Evolutionary conservation across 2,113 vertebrate genomes (phyloP), one percentile per base, ranked within the genome.

Genomic region (Dipodomys ordii): DNA sequence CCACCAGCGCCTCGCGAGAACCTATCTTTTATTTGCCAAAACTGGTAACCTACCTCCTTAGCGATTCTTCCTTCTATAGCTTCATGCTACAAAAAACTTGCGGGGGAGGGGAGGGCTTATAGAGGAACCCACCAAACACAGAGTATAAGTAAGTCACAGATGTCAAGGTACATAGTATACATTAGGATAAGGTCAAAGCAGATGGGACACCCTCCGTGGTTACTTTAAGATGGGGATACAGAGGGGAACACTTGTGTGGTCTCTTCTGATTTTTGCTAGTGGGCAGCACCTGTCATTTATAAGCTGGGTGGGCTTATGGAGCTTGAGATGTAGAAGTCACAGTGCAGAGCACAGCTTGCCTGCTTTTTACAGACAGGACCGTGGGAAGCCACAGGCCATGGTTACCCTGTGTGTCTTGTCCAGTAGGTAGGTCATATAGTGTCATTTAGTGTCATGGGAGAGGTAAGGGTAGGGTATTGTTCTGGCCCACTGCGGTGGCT

Each of bases 371-470:
- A 82, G 64, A 46, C 10, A 7, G 1, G 6, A 28, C 49, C 3
- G 1, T 12, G 28, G 89, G 53, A 25, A 69, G 77, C 60, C 25
- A 32, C 0, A 7, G 72, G 27, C 20, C 10, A 3, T 0, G 9
- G 12, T 2, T 32, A 7, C 68, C 6, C 32, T 32, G 35, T 12
- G 0, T 9, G 44, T 44, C 46, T 69, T 49, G 44, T 72, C 77
- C 2, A 18, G 65, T 0, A 73, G 76, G 25, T 79, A 57, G 53
- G 16, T 4, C 39, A 35, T 0, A 0, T 3, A 1, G 35, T 6
- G n/a, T 35, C 49, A 18, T 0, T n/a, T 3, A 72, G 71, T 28
- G 71, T 1, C 72, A 9, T 12, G 67, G 69, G 30, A 76, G 22
- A 28, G 46, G 39, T 22, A 16, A 88, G 39, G 46, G n/a, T 22